Base-by-base conservation (phyloP, 23 tunicate species). In the Styela plicata region DNA sequence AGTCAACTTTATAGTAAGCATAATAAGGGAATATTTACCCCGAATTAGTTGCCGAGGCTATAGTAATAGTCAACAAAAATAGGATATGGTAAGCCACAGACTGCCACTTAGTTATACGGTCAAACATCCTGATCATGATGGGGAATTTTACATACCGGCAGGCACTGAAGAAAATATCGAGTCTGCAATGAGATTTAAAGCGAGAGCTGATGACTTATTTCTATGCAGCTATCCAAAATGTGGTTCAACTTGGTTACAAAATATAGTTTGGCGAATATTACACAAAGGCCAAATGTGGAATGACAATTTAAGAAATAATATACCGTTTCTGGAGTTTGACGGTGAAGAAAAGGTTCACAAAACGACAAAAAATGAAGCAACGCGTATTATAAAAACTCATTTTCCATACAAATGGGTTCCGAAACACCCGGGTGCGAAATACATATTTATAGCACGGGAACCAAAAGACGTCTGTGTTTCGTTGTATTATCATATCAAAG, bases 261-360 rank as follows among this genome's bases (percentile, higher is more conserved):
- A 81, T 63, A 90, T 90, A 63, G 87, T 82, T 21, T 90, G 96
- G 96, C 64, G 75, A 27, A 67, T 90, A 19, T 19, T 82, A 24
- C 90, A 86, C 36, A 24, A 86, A 7, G 90, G 96, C n/a, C 79
- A 82, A 2, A 27, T 31, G 1, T 2, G 85, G 28, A 35, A 68
- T 13, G 83, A 64, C 19, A 2, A 21, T 2, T 31, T 90, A 31
- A 74, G 83, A 36, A 33, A 85, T 17, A 26, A 52, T 24, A 89
- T 85, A 21, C 87, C 96, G 5, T 88, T 90, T 90, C 69, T 90
- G 26, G 96, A 90, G 66, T 90, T 90, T 33, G 86, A 86, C 33
- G 96, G 87, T 24, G 28, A 23, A 20, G 89, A 85, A n/a, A 5
- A 7, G 16, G 44, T 31, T 31, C 3, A 3, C 5, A 73, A 73